Conservation (phyloP, 1,140 invertebrate species). For the Cydia strobilella region DNA sequence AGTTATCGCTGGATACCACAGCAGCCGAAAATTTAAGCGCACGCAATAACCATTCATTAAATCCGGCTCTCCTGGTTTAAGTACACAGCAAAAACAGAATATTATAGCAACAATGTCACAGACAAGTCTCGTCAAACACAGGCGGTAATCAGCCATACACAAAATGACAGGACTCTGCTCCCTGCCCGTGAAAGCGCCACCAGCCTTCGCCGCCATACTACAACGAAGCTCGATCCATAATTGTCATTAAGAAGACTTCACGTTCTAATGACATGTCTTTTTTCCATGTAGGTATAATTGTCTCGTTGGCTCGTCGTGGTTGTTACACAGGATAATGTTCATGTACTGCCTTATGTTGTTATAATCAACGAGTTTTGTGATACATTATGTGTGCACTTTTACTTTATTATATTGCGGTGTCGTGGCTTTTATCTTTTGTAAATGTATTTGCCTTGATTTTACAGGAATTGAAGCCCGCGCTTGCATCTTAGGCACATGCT, state of each 20-base stretch:
- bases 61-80: background rate
- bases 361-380: background rate
- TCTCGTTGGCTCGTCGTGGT: slow-evolving; percentile 22
- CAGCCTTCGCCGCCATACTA: slow-evolving; percentile 4
- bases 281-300: slow-evolving; percentile 28
- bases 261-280: slow-evolving; percentile 31
- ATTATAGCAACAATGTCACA: background rate
- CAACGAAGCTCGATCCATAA: slow-evolving; percentile 7
- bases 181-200: slow-evolving; percentile 14
- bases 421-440: slow-evolving; percentile 39
- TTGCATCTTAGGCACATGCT: too few relatives aligned
- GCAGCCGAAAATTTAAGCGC: too few relatives aligned
- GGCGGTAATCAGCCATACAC: slow-evolving; percentile 3
- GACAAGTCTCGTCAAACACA: background rate
- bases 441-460: background rate
- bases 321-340: slow-evolving; percentile 12
- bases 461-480: too few relatives aligned
- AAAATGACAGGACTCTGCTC: slow-evolving; percentile 12
- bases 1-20: too few relatives aligned
- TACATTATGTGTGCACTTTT: slow-evolving; percentile 8
- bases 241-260: slow-evolving; percentile 24
- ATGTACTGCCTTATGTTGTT: slow-evolving; percentile 13
- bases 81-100: background rate
- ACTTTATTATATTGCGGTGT: slow-evolving; percentile 26
- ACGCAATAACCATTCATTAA: too few relatives aligned